Base-by-base conservation (phyloP, 2,113 vertebrate genomes). In the Aegithalos caudatus region DNA sequence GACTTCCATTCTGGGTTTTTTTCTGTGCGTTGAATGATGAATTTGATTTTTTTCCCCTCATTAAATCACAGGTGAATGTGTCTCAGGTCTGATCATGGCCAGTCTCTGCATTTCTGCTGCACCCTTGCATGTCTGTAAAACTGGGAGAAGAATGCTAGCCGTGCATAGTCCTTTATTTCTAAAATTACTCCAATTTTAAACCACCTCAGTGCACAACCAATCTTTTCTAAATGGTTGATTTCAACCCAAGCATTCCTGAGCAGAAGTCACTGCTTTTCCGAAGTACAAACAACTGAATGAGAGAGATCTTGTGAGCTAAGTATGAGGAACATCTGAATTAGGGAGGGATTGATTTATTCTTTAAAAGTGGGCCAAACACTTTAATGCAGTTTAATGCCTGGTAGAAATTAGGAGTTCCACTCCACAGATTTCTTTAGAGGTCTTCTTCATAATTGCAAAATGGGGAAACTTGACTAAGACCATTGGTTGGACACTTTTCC, bases 181-280 rank as follows among this genome's bases (percentile, higher is more conserved):
- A 45, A 40, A 65, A 42, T 6, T 1, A 37, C 65, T 38, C 47
- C 12, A 20, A 1, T 92, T 91, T 70, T 15, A 76, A 74, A 64
- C 33, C 4, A 1, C 7, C 33, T 10, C 16, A 10, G 21, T 58
- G 42, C 21, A 8, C 11, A 19, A 38, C 35, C 5, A 42, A 1
- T 37, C 27, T 83, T 69, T 48, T 82, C 56, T 65, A 78, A 70
- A 51, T 4, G 2, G 22, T 29, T 73, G 3, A 42, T 66, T 93
- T 53, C 48, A 12, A 33, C 54, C 20, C 28, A 33, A 40, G 13
- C 5, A 24, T 15, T 80, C 15, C 48, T 27, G 33, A 81, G 38
- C 9, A 85, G 74, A 82, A 69, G 51, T 54, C 3, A 0, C 21
- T 38, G 33, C n/a, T 42, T 69, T 60, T 50, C 61, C 78, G 20